Evolutionary conservation across 2,888 invertebrate species (phyloP), one percentile per base, ranked within the genome.

Genomic region (Xestia xanthographa): DNA sequence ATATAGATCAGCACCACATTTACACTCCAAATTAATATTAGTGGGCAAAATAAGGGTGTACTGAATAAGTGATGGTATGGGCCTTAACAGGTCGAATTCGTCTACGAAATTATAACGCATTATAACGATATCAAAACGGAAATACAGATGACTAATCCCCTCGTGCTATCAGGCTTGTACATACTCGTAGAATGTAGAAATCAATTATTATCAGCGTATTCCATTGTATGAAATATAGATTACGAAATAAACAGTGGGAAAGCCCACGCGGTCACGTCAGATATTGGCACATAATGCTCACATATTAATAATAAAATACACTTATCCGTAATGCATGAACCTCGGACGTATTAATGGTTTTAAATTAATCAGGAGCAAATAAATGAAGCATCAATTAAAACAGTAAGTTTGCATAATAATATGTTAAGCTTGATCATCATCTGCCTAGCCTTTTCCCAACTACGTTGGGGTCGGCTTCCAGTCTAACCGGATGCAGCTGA

Each of bases 241-340:
- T 56, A 56, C 62, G 20, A 62, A 20, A 62, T 71, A 26, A 26
- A 17, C 45, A 58, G 34, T 38, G 14, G 34, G 29, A 67, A 68
- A 56, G 34, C 72, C 56, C 43, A 26, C 29, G 56, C 34, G 56
- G 17, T 58, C 17, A 58, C 17, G 3, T 2, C 17, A 62, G 48
- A 71, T 38, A 48, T 38, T 38, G 20, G 34, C 62, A 14, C 34
- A 45, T 65, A 1, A 17, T 14, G 5, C 45, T 45, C 45, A n/a
- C 34, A 29, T 29, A 0, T 26, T 17, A 71, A 72, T 50, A 74
- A 74, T 43, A 5, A 60, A 50, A 12, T 20, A 75, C 50, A 53
- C 50, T 74, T 63, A 63, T 63, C 75, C 14, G 29, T 75, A 53
- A 74, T 53, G n/a, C 41, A 29, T 34, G 29, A 62, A 48, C 41